Evolutionary conservation across 1,140 invertebrate genomes (phyloP), one percentile per base, ranked within the genome.

Genomic region (Oscheius sp.): DNA sequence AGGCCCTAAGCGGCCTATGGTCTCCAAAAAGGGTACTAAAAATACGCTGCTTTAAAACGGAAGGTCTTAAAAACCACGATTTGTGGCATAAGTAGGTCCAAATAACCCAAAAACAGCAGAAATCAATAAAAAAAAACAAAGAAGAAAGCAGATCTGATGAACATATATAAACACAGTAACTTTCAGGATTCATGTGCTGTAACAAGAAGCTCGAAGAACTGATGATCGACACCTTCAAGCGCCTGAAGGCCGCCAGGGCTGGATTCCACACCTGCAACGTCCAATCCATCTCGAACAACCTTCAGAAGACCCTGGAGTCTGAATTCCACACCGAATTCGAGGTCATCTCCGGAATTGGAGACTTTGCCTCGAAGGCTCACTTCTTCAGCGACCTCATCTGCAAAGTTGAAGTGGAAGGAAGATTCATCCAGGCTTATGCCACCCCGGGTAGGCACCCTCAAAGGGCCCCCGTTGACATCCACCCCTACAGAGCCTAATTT

Each of bases 111-210:
- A n/a, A n/a, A n/a, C n/a, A 10, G 10, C 38, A 42, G 10, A 42
- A 10, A 42, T 42, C 38, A 10, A 10, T 42, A 42, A n/a, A 42
- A n/a, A 63, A n/a, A 3, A 45, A 20, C 3, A 10, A 29, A n/a
- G 7, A 7, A 59, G 26, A 68, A 29, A 59, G 66, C 20, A 65
- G 29, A 28, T 31, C 7, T n/a, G n/a, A n/a, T n/a, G n/a, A n/a
- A n/a, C n/a, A n/a, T n/a, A n/a, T n/a, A n/a, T 10, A 10, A 29
- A n/a, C n/a, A n/a, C n/a, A n/a, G n/a, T n/a, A n/a, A n/a, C 23
- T 46, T 75, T 26, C 35, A 75, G 72, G 75, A 4, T 76, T 77
- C 59, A 74, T 76, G 71, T 76, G 75, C 38, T 76, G 75, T 59
- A 76, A 76, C 46, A 58, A 58, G 1, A 45, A 75, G 23, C 70